Evolutionary conservation across 2,888 invertebrate genomes (phyloP), one percentile per base, ranked within the genome.

Genomic region (Nomada hirtipes): DNA sequence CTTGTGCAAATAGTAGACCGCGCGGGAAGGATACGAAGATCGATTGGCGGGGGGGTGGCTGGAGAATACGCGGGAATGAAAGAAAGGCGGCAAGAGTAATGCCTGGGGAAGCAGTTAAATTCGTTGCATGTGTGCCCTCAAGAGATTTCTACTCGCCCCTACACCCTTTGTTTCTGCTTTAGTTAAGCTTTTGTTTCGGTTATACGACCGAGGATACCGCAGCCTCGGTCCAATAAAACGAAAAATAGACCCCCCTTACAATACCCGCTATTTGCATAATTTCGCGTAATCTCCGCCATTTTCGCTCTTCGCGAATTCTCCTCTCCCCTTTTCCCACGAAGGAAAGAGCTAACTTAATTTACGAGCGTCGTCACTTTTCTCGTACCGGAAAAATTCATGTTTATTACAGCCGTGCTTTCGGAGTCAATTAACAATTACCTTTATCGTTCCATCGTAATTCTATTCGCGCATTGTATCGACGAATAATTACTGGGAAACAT

Each of bases 151-250:
- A 87, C 89, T 87, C 87, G 84, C 84, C 88, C 79, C 81, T 83
- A 85, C 84, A 85, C 89, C 90, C 89, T 87, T 93, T 93, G 93
- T 93, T 90, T 92, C 92, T 85, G 88, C 91, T 92, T 92, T 92
- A 92, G 92, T 89, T 90, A 90, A 92, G 92, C 93, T 93, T 93
- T 93, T 93, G 93, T 93, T 92, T 93, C 93, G 91, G 91, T 92
- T 93, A 92, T 92, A 92, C 92, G 92, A 92, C 85, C 92, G 91
- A 91, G 92, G 88, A 91, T 89, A 90, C 87, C 89, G 85, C 89
- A 86, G 83, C 86, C 89, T 86, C 90, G 85, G 86, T 87, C 93
- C 91, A 92, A 93, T 93, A 93, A 93, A 93, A 93, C 91, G 92
- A 93, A 93, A 93, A 93, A 92, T 91, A 88, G 87, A 85, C 83